Base-by-base conservation (phyloP, 2,797 vertebrate genomes). In the Schizopygopsis pylzovi region DNA sequence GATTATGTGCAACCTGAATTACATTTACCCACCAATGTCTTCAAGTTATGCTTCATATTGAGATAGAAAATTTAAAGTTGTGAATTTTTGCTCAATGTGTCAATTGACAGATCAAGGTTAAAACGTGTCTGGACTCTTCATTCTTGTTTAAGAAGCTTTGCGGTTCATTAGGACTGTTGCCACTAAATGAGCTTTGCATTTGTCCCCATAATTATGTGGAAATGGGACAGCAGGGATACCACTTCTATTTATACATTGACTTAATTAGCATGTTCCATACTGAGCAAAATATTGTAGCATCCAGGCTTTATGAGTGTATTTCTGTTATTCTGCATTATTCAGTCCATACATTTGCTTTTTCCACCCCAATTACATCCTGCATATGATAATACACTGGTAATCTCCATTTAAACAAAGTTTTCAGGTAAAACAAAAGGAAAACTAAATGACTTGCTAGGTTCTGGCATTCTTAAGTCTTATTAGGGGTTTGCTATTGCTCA, bases 201-300 rank as follows among this genome's bases (percentile, higher is more conserved):
- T 75, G n/a, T 54, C 73, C n/a, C 61, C 1, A 70, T 49, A 80
- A 88, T 88, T 81, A 86, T 61, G 68, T 68, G 65, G 37, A 39
- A 20, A 52, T 43, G 16, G 77, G 47, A 72, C 47, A 81, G 67
- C 49, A 18, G 43, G 20, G 49, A 84, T 61, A 77, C 54, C 54
- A 61, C 41, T 78, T n/a, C 87, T 88, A 83, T 84, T 88, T 88
- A 85, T 72, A 67, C 28, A 41, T 13, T 81, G 65, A 81, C 70
- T 81, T 82, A 25, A 81, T 84, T 82, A 79, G n/a, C 41, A 87
- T 81, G 56, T 67, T 81, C 39, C 67, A 79, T 70, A 73, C 65
- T 1, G 13, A 79, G 65, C n/a, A 59, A 70, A 61, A 80, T 15
- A 28, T 52, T 16, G 6, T 67, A 41, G 56, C 41, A 15, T 79